phyloP scores from a whole-genome alignment of 1,140 invertebrate species.

The Idris sp. region DNA sequence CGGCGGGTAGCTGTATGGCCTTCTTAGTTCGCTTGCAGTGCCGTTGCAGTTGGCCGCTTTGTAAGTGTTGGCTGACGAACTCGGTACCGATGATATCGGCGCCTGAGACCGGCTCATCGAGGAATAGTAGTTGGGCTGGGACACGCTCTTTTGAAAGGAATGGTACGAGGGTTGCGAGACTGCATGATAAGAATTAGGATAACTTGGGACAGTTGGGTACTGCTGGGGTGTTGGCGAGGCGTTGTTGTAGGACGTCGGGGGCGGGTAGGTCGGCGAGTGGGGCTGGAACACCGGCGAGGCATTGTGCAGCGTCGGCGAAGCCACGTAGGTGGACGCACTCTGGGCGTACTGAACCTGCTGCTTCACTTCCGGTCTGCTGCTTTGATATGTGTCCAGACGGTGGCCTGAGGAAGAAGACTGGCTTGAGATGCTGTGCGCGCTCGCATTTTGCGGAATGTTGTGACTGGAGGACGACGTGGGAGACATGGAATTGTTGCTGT shows the following conservation, averaged over 20 bases:
- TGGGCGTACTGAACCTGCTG: constrained; percentile 66
- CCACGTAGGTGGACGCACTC: constrained; percentile 58
- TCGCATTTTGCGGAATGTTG: no score
- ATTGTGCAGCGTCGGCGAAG: constrained; percentile 64
- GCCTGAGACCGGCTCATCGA: constrained; percentile 31
- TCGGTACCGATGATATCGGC: constrained; percentile 20
- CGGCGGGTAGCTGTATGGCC: constrained; percentile 58
- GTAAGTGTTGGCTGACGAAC: constrained; percentile 24
- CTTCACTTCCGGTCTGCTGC: constrained; percentile 59
- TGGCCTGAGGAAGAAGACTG: no score
- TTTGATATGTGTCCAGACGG: no score
- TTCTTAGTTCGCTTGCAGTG: constrained; percentile 63
- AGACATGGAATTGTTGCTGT: constrained; percentile 52
- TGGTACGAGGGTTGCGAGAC: constrained; percentile 72
- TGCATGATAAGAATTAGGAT: constrained; percentile 65
- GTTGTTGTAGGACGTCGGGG: constrained; percentile 65
- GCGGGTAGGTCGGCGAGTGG: constrained; percentile 73
- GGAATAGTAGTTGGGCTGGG: constrained; percentile 59
- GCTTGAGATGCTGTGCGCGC: constrained; percentile 35
- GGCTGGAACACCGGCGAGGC: constrained; percentile 67
- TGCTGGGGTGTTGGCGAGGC: constrained; percentile 63
- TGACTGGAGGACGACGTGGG: constrained; percentile 68
- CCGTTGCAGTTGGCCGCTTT: constrained; percentile 69
- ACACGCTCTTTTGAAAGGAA: constrained; percentile 70
- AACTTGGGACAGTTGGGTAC: constrained; percentile 64